A percentile compares a stretch with the other conserved stretches of the same genome.
These are phyloP conservation scores for Anthonomus grandis DNA, from an alignment of 1,140 invertebrate species.

Conservation along the genomic window DNA sequence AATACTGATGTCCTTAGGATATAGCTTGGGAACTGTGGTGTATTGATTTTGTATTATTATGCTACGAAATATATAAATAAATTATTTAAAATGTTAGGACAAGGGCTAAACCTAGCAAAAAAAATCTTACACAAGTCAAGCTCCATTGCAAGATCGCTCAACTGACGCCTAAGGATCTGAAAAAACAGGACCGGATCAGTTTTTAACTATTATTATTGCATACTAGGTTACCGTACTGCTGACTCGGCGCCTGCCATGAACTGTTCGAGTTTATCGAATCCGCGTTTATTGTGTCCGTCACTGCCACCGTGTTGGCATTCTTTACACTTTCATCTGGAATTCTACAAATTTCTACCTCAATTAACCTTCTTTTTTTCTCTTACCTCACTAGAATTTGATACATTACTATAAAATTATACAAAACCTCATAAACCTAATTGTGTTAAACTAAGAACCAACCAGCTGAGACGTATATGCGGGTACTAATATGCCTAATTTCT, in stretches of 20 bases:
- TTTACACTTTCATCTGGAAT: slow-evolving; percentile 55
- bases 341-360: slow-evolving; percentile 40
- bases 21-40: too few relatives aligned
- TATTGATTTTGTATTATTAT: slow-evolving; percentile 8
- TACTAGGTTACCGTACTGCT: slow-evolving; percentile 46
- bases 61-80: slow-evolving; percentile 14
- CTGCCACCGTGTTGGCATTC: slow-evolving; percentile 53
- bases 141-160: slow-evolving; percentile 24
- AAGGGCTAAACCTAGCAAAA: slow-evolving; percentile 32
- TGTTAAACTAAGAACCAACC: too few relatives aligned
- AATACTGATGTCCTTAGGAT: too few relatives aligned
- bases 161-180: slow-evolving; percentile 41
- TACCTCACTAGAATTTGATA: too few relatives aligned
- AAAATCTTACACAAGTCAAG: slow-evolving; percentile 25
- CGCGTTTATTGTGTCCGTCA: slow-evolving; percentile 47
- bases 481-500: too few relatives aligned
- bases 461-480: too few relatives aligned
- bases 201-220: slow-evolving; percentile 41
- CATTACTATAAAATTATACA: neutral
- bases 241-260: slow-evolving; percentile 42
- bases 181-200: slow-evolving; percentile 36
- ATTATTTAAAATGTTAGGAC: slow-evolving; percentile 34
- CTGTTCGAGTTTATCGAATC: slow-evolving; percentile 52
- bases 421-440: slow-evolving; percentile 1
- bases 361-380: slow-evolving; percentile 20